phyloP scores from a whole-genome alignment of 2,113 vertebrate genomes.

The Otis tarda region DNA sequence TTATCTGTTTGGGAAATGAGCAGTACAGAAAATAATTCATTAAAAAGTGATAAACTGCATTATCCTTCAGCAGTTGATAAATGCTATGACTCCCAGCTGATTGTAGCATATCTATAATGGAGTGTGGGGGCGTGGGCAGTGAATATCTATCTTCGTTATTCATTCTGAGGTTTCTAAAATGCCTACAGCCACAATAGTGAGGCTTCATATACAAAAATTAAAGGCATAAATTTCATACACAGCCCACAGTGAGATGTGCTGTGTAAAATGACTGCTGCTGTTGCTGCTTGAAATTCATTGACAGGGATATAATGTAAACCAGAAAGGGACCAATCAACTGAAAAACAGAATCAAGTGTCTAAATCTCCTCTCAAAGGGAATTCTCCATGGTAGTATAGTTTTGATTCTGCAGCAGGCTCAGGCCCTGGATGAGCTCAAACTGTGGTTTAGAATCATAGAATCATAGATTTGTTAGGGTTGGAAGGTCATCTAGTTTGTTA shows the following conservation, averaged over 20 bases:
- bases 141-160: slow-evolving; percentile 5
- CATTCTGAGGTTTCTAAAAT: slow-evolving; percentile 31
- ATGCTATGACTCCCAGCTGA: slow-evolving; percentile 44
- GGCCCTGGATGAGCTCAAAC: neutral
- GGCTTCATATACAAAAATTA: slow-evolving; percentile 36
- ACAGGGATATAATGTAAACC: neutral
- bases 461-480: no score
- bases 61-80: slow-evolving; percentile 57
- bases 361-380: slow-evolving; percentile 2
- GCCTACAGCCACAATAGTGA: slow-evolving; percentile 24
- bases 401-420: neutral
- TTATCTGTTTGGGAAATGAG: slow-evolving; percentile 44
- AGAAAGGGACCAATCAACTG: neutral
- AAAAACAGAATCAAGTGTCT: slow-evolving; percentile 17
- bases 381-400: neutral
- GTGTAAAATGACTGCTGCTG: neutral
- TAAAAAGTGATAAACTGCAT: slow-evolving; percentile 58
- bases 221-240: slow-evolving; percentile 49
- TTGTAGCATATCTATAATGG: slow-evolving; percentile 36
- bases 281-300: slow-evolving; percentile 18
- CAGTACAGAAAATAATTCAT: slow-evolving; percentile 53
- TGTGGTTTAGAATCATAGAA: neutral
- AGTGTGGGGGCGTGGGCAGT: neutral
- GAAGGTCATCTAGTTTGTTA: no score
- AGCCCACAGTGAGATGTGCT: neutral